A percentile compares a stretch with the other conserved stretches of the same genome.
phyloP scores from a whole-genome alignment of 2,113 vertebrate species.

The Pluvialis apricaria region DNA sequence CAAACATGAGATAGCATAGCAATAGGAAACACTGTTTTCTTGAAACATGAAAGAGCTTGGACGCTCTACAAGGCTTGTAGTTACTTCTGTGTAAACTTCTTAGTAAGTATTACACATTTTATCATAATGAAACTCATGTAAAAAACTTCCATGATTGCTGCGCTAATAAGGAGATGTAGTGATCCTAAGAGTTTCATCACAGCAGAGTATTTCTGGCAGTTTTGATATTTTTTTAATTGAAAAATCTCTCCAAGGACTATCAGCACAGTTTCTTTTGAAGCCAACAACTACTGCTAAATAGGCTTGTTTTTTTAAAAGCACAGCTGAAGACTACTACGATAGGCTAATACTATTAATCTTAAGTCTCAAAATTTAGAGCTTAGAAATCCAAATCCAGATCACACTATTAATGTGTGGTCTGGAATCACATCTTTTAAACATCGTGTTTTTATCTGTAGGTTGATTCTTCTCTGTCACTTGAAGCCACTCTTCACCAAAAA shows the following conservation, averaged over 20 bases:
- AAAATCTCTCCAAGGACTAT: neutral
- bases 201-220: neutral
- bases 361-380: neutral
- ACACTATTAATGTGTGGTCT: neutral
- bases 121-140: neutral
- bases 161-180: neutral
- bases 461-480: neutral
- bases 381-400: neutral
- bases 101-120: neutral
- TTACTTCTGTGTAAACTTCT: neutral
- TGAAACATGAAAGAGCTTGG: neutral
- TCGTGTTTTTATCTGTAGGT: neutral
- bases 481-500: neutral
- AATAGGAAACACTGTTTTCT: neutral
- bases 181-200: neutral
- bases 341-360: neutral
- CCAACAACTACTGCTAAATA: neutral
- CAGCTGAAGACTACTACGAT: neutral
- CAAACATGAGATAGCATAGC: conserved; percentile 17
- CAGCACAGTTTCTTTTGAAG: neutral
- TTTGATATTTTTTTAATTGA: neutral
- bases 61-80: neutral
- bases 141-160: neutral
- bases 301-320: neutral
- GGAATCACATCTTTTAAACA: neutral